phyloP scores from a whole-genome alignment of 1,140 invertebrate species.

The Campodea augens region DNA sequence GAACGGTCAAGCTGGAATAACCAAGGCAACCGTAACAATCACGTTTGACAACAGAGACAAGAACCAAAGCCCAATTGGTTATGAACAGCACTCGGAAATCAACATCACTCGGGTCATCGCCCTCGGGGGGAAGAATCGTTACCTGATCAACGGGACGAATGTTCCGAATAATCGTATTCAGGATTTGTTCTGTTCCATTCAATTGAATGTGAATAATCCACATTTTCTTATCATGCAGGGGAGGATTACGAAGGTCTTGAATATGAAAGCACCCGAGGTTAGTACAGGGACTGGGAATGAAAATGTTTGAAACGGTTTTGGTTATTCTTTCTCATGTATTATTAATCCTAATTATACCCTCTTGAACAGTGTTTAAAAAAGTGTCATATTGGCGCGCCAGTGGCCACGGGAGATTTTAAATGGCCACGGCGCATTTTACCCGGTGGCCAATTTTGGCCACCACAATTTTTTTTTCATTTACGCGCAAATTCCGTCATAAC shows the following conservation, averaged over 20 bases:
- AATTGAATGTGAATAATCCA: slow-evolving; percentile 97
- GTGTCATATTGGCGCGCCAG: too few relatives aligned
- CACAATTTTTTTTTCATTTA: too few relatives aligned
- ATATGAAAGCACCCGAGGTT: slow-evolving; percentile 97
- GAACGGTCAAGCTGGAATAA: slow-evolving; percentile 88
- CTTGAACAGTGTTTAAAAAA: too few relatives aligned
- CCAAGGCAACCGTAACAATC: slow-evolving; percentile 88
- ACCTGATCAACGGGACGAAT: slow-evolving; percentile 82
- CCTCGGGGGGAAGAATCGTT: slow-evolving; percentile 57
- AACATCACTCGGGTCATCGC: slow-evolving; percentile 71
- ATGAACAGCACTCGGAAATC: slow-evolving; percentile 82
- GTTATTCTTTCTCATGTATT: too few relatives aligned
- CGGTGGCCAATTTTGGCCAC: too few relatives aligned
- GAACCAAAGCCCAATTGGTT: slow-evolving; percentile 69
- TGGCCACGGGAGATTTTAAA: too few relatives aligned
- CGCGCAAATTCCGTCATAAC: too few relatives aligned
- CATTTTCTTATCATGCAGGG: slow-evolving; percentile 99
- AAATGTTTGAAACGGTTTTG: too few relatives aligned
- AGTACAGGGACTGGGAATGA: too few relatives aligned
- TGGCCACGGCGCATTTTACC: too few relatives aligned
- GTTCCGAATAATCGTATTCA: slow-evolving; percentile 75
- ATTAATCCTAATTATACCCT: too few relatives aligned
- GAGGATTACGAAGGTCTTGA: slow-evolving; percentile 94
- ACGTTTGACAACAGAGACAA: slow-evolving; percentile 85
- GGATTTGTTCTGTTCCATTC: slow-evolving; percentile 90